phyloP scores from a whole-genome alignment of 2,113 vertebrate genomes.

The Alexandromys fortis region DNA sequence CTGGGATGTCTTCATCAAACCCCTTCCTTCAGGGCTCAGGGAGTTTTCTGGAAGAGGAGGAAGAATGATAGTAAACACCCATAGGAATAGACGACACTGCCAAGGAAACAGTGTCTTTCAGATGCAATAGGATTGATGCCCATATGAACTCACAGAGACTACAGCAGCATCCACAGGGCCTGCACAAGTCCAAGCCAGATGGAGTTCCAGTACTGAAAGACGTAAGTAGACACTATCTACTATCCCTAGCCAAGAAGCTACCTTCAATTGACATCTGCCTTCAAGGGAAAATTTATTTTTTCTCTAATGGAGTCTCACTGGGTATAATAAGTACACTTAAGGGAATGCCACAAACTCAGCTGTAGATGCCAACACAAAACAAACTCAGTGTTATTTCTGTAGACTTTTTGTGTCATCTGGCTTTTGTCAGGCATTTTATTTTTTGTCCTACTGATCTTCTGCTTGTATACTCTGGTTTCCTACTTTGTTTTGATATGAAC shows the following conservation, averaged over 20 bases:
- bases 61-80: background rate
- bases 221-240: background rate
- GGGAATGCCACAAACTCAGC: background rate
- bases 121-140: background rate
- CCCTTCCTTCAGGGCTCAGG: too few species aligned
- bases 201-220: background rate
- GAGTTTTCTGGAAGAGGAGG: background rate
- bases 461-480: background rate
- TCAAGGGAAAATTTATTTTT: background rate
- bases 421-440: background rate
- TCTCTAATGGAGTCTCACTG: background rate
- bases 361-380: background rate
- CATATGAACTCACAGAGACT: background rate
- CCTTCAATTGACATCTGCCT: background rate
- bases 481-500: background rate
- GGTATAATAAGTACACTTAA: background rate
- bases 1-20: background rate
- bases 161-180: background rate
- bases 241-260: background rate
- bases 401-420: background rate
- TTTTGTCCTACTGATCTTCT: background rate
- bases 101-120: background rate
- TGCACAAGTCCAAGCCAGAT: background rate
- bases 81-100: background rate
- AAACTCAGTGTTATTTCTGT: background rate